Base-by-base conservation (phyloP, 64 coral and sea anemone species). In the Orbicella faveolata region DNA sequence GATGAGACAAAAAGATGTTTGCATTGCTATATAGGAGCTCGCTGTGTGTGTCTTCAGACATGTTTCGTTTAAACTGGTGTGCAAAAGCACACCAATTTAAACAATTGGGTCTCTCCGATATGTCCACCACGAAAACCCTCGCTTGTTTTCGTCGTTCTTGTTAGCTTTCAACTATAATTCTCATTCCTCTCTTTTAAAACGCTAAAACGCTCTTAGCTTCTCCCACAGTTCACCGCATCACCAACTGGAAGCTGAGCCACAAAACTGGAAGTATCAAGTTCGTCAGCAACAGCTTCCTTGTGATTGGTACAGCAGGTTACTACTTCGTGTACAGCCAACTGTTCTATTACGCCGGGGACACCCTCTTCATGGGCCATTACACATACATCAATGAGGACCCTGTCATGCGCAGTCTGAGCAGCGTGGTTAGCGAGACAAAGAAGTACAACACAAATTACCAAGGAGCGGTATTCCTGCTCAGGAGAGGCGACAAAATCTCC, bases 391-490 rank as follows among this genome's bases (percentile, higher is more conserved):
- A 92, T 63, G 90, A 92, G 83, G 26, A 69, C 0, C 84, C 83
- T 1, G 75, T 87, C 37, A 87, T 92, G 77, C 52, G 90, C 67
- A 92, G 90, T 87, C 39, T 92, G 25, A 83, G 78, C 23, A 87
- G 83, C 53, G 83, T 92, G 34, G 62, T 86, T 12, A 86, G 75
- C 37, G 73, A 84, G 66, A 79, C 16, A 21, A 76, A 68, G 61
- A 92, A 92, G 52, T 92, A 87, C 77, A 79, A 87, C 76, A 92
- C 90, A 0, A 92, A 92, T 73, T 92, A 87, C 37, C 75, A 92
- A 36, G 90, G 90, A 11, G 90, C 83, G 34, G 83, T 92, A 19
- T 92, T 92, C 35, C 25, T 79, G 21, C 90, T 92, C 14, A 70
- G 12, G 52, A 72, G 48, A 13, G 90, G 90, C 21, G 90, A 92